Percentiles rank a stretch among this genome's conserved stretches.
Conservation (phyloP, 1,140 invertebrate genomes). For the Chlorops oryzae region DNA sequence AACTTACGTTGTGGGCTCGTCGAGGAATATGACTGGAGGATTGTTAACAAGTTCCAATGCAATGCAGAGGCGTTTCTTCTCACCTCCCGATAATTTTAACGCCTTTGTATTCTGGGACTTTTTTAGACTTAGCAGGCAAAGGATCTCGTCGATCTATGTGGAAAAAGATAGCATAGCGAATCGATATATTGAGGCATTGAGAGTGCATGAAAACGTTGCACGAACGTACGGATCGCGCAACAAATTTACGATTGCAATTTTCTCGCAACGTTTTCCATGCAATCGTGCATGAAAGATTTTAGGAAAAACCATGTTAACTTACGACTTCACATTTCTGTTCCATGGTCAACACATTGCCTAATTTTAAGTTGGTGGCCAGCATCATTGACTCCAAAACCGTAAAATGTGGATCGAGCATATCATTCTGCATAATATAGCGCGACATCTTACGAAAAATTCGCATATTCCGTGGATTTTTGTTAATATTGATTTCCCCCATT, state of each 20-base stretch:
- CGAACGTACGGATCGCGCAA: no score
- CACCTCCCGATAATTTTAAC: slow-evolving; percentile 78
- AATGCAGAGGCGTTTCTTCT: slow-evolving; percentile 84
- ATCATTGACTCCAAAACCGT: slow-evolving; percentile 80
- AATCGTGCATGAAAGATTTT: no score
- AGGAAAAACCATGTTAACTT: no score
- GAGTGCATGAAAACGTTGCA: background rate
- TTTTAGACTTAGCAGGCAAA: slow-evolving; percentile 59
- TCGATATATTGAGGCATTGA: slow-evolving; percentile 4
- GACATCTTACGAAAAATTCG: slow-evolving; percentile 78
- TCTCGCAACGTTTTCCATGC: no score
- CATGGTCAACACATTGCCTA: slow-evolving; percentile 60
- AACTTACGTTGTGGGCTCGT: slow-evolving; percentile 77
- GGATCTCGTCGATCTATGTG: slow-evolving; percentile 63
- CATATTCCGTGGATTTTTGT: slow-evolving; percentile 67
- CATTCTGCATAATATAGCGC: slow-evolving; percentile 92
- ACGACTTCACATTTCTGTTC: slow-evolving; percentile 66
- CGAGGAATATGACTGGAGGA: slow-evolving; percentile 82
- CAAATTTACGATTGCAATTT: no score
- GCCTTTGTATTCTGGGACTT: slow-evolving; percentile 63
- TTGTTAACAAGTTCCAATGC: slow-evolving; percentile 91
- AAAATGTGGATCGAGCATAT: slow-evolving; percentile 77
- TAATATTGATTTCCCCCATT: slow-evolving; percentile 64
- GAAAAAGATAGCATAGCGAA: background rate
- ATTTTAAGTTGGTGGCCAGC: slow-evolving; percentile 81